Base-by-base conservation (phyloP, 2,797 vertebrate genomes). In the Gouania willdenowi region DNA sequence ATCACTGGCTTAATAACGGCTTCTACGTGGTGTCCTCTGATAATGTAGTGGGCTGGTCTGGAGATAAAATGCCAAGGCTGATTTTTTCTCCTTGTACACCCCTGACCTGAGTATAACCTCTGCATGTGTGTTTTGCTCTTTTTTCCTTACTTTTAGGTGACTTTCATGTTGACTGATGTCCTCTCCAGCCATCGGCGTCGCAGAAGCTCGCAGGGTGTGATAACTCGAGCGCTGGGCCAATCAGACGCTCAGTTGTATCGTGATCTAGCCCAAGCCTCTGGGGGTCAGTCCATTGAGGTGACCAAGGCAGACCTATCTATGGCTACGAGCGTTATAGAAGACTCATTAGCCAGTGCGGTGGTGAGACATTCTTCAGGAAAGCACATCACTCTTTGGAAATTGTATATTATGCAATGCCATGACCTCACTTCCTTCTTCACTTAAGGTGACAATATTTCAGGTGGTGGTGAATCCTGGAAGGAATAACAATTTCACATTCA, bases 371-470 rank as follows among this genome's bases (percentile, higher is more conserved):
- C n/a, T n/a, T n/a, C n/a, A n/a, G n/a, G n/a, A n/a, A n/a, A n/a
- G n/a, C n/a, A n/a, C n/a, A n/a, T n/a, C n/a, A n/a, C n/a, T 8
- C 1, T 26, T 6, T 11, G 8, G 8, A 26, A 28, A 27, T 31
- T n/a, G n/a, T n/a, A n/a, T n/a, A n/a, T n/a, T n/a, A 1, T 16
- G 8, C 9, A 4, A 21, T 3, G 26, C 2, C 8, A n/a, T n/a
- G n/a, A n/a, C 47, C 4, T 11, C 37, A 8, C 1, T 36, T 43
- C 0, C 13, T 23, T 17, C 46, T 17, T 14, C 44, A 89, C n/a
- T n/a, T n/a, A n/a, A n/a, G 86, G 85, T 88, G 35, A 87, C 77
- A 22, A 39, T 89, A 41, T 65, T 85, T 19, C 81, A 87, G 41
- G 52, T 27, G 0, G n/a, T 34, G 5, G 75, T 16, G 17, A 67